Evolutionary conservation across 2,888 invertebrate genomes (phyloP).

Genomic region (Julus scanicus): DNA sequence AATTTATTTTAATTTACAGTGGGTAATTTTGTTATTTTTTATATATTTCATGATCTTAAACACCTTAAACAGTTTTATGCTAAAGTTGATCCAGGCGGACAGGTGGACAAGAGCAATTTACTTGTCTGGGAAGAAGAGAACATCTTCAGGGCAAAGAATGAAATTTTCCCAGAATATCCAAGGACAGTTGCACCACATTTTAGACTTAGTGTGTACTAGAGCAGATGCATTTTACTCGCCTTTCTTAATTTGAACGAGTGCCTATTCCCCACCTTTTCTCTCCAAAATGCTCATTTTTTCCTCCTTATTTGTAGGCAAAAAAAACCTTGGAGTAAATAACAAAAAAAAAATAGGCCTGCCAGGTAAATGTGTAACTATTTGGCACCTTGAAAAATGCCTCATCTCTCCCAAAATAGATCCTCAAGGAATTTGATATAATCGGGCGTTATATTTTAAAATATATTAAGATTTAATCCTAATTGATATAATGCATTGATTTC

Average conservation of each 20-base stretch:
- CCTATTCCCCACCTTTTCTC: conserved; percentile 14
- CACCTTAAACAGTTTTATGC: background rate
- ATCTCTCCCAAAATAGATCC: conserved; percentile 26
- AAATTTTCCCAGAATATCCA: conserved; percentile 31
- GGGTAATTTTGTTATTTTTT: background rate
- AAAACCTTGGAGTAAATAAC: background rate
- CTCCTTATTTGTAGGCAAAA: background rate
- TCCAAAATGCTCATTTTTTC: background rate
- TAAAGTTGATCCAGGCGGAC: background rate
- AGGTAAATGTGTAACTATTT: background rate
- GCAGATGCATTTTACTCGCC: conserved; percentile 1
- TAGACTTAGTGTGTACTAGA: background rate
- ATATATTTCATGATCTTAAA: conserved; percentile 3
- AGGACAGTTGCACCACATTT: background rate
- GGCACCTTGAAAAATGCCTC: conserved; percentile 24
- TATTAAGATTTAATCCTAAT: no score
- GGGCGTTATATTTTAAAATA: no score
- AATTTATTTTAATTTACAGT: no score
- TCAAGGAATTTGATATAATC: background rate
- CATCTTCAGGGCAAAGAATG: conserved; percentile 14
- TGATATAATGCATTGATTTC: no score
- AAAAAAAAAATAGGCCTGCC: background rate
- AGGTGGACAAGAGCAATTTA: conserved; percentile 37
- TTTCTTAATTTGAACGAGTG: background rate
- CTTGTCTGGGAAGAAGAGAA: conserved; percentile 14